A percentile compares a stretch with the other conserved stretches of the same genome.
phyloP scores from a whole-genome alignment of 2,113 vertebrate species.

The Platanista minor region DNA sequence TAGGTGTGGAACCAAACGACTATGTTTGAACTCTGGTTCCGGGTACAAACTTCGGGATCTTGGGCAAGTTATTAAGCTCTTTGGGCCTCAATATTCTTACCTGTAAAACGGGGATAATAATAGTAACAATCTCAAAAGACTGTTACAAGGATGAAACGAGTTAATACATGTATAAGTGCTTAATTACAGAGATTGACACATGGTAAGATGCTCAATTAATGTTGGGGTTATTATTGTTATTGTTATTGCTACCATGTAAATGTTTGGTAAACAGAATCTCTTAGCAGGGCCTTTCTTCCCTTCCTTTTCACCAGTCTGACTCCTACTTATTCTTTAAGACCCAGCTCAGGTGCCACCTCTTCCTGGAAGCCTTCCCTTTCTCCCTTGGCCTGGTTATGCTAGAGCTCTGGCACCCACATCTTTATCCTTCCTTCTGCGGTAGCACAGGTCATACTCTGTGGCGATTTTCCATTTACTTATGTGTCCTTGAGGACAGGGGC shows the following conservation, averaged over 20 bases:
- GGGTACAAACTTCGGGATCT: not conserved
- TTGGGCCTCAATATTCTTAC: not conserved
- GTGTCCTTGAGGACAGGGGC: not conserved
- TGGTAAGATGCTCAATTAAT: not conserved
- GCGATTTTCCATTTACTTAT: not conserved
- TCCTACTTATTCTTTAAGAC: not conserved
- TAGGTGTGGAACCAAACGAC: not conserved
- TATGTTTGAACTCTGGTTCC: not conserved
- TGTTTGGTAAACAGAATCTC: not conserved
- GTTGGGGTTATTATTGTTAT: not conserved
- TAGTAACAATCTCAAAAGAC: not conserved
- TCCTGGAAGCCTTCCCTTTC: not conserved
- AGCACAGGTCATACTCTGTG: not conserved
- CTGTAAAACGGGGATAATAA: not conserved
- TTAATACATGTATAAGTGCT: not conserved
- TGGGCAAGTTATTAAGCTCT: not conserved
- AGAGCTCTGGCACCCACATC: not conserved
- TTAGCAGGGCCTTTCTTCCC: not conserved
- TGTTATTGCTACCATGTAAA: not conserved
- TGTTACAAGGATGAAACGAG: not conserved
- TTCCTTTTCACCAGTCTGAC: not conserved
- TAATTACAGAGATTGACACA: not conserved
- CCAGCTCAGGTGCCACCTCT: not conserved
- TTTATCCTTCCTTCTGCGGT: not conserved
- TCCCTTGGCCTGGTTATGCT: not conserved